Percentiles rank a stretch among this genome's conserved stretches.
These are phyloP conservation scores for Drymonia ruficornis DNA, from an alignment of 2,888 invertebrate species.

Conservation along the genomic window DNA sequence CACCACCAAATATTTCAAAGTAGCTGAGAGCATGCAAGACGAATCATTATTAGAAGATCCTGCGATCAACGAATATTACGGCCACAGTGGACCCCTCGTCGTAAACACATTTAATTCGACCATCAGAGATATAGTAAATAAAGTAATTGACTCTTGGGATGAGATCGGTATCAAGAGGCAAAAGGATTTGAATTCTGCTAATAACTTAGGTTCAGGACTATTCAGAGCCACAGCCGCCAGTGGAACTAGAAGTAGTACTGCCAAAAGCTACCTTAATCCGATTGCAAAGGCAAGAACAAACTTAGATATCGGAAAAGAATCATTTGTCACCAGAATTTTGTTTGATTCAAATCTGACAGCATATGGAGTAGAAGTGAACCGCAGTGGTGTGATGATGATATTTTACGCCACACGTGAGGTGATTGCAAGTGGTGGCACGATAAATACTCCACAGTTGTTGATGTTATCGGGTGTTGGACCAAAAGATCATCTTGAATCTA, in stretches of 20 bases:
- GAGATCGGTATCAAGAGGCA: constrained; percentile 69
- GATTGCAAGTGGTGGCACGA: constrained; percentile 63
- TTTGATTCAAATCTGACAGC: constrained; percentile 13
- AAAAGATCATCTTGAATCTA: constrained; percentile 43
- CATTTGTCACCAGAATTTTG: constrained; percentile 26
- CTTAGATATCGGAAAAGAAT: constrained; percentile 19
- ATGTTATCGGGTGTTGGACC: constrained; percentile 74
- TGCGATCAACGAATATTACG: constrained; percentile 52
- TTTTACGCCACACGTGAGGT: constrained; percentile 48
- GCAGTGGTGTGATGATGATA: constrained; percentile 7
- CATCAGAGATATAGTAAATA: constrained; percentile 49
- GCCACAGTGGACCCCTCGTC: constrained; percentile 69
- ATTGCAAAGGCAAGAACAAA: constrained; percentile 30
- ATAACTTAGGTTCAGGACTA: constrained; percentile 72
- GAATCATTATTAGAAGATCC: constrained; percentile 38
- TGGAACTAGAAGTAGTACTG: constrained; percentile 83
- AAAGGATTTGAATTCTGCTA: constrained; percentile 66
- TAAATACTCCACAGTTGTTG: constrained; percentile 66
- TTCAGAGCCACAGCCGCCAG: constrained; percentile 70
- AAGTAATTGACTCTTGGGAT: constrained; percentile 63
- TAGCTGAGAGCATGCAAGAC: constrained; percentile 73
- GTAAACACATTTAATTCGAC: constrained; percentile 74
- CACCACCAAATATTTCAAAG: constrained; percentile 64
- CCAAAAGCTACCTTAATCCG: constrained; percentile 75
- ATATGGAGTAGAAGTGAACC: constrained; percentile 27